A percentile compares a stretch with the other conserved stretches of the same genome.
phyloP scores from a whole-genome alignment of 2,888 invertebrate species.

The Linnaemya vulpina region DNA sequence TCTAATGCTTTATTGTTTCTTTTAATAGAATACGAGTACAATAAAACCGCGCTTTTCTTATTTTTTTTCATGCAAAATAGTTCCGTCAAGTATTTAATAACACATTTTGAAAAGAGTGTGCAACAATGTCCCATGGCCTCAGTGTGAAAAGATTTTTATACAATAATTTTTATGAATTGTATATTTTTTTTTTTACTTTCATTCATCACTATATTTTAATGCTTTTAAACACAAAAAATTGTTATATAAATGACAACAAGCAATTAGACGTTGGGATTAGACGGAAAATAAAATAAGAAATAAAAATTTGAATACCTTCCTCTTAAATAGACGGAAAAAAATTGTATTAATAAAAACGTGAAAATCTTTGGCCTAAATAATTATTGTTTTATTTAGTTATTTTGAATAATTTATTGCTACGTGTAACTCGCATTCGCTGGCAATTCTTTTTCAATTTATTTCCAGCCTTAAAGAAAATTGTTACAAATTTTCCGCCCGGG shows the following conservation, averaged over 20 bases:
- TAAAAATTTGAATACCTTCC: too few species aligned
- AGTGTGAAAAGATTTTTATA: conserved; percentile 29
- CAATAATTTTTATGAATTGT: conserved; percentile 34
- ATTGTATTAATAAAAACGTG: too few species aligned
- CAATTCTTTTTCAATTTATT: too few species aligned
- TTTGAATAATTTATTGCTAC: too few species aligned
- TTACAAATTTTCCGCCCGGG: too few species aligned
- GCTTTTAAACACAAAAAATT: not conserved
- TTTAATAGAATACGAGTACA: conserved; percentile 22
- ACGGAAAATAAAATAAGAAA: too few species aligned
- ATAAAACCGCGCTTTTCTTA: not conserved
- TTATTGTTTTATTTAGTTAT: too few species aligned
- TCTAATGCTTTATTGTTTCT: conserved; percentile 10
- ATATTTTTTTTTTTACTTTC: not conserved
- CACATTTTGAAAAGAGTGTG: conserved; percentile 40
- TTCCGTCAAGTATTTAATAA: conserved; percentile 66
- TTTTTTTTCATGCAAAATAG: conserved; percentile 37
- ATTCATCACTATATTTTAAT: not conserved
- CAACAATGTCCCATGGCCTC: conserved; percentile 56
- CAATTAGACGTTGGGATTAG: not conserved
- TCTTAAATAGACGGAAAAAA: too few species aligned
- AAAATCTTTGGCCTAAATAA: too few species aligned
- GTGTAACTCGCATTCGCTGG: too few species aligned
- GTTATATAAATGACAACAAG: not conserved
- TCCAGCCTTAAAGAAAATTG: too few species aligned